These are phyloP conservation scores for Hyperoplus lanceolatus DNA, from an alignment of 2,797 vertebrate species.

Conservation along the genomic window DNA sequence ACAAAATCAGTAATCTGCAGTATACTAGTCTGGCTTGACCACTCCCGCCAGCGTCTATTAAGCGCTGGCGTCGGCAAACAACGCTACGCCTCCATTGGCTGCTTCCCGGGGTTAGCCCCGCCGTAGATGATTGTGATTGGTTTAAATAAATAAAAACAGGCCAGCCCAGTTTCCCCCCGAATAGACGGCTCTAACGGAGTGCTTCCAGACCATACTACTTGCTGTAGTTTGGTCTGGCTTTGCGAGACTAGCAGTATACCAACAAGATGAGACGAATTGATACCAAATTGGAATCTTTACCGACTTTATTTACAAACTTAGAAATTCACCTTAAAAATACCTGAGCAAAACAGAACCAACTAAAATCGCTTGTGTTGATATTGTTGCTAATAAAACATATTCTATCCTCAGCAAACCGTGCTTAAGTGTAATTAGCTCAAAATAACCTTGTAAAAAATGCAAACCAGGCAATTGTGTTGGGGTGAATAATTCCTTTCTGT, in stretches of 20 bases:
- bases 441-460: slow-evolving; percentile 76
- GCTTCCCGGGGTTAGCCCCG: too few species aligned
- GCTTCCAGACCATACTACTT: too few species aligned
- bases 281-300: slow-evolving; percentile 39
- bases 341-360: slow-evolving; percentile 36
- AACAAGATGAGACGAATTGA: slow-evolving; percentile 49
- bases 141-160: too few species aligned
- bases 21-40: too few species aligned
- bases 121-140: too few species aligned
- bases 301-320: slow-evolving; percentile 19
- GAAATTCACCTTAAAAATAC: slow-evolving; percentile 29
- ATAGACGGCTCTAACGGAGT: too few species aligned
- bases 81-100: too few species aligned
- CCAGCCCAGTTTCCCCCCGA: too few species aligned
- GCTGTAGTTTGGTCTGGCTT: too few species aligned
- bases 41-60: too few species aligned
- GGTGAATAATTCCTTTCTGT: slow-evolving; percentile 77
- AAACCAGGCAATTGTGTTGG: slow-evolving; percentile 58
- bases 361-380: slow-evolving; percentile 38
- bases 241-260: neutral
- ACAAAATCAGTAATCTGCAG: slow-evolving; percentile 25
- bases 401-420: slow-evolving; percentile 55
- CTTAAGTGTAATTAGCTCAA: slow-evolving; percentile 59
- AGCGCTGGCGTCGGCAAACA: too few species aligned
- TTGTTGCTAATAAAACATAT: slow-evolving; percentile 45